These are phyloP conservation scores for Melanotaenia parkinsoni DNA, from an alignment of 2,797 vertebrate genomes.

Conservation along the genomic window DNA sequence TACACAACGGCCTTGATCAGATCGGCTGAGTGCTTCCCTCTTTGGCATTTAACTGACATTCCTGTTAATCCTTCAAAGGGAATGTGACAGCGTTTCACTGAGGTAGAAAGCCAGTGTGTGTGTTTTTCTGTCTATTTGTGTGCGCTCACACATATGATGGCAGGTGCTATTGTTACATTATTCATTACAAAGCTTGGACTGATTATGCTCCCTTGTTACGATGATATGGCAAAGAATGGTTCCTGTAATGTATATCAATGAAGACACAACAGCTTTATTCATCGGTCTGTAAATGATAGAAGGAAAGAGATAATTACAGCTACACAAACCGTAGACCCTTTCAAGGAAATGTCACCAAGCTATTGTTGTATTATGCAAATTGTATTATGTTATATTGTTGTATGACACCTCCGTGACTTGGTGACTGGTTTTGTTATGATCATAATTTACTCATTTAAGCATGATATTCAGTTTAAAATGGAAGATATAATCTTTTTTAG, in stretches of 20 bases:
- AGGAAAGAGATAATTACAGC: conserved; percentile 72
- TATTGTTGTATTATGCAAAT: background rate
- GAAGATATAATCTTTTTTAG: conserved; percentile 1
- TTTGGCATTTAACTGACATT: conserved; percentile 69
- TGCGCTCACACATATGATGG: conserved; percentile 35
- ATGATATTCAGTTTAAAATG: conserved; percentile 4
- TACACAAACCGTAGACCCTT: conserved; percentile 56
- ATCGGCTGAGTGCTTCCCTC: conserved; percentile 33
- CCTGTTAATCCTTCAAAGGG: conserved; percentile 67
- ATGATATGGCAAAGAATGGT: conserved; percentile 62
- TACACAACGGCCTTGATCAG: conserved; percentile 16
- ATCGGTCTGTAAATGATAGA: conserved; percentile 65
- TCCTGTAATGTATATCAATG: conserved; percentile 69
- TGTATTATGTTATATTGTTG: conserved; percentile 34
- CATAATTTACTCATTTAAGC: conserved; percentile 19
- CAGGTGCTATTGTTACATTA: conserved; percentile 71
- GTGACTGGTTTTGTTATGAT: conserved; percentile 30
- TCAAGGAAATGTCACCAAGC: conserved; percentile 68
- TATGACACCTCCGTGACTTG: conserved; percentile 25
- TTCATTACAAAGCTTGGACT: conserved; percentile 72
- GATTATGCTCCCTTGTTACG: conserved; percentile 68
- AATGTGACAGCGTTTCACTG: conserved; percentile 41
- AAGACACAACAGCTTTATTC: conserved; percentile 65
- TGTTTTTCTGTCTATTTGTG: conserved; percentile 19
- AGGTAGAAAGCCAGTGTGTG: conserved; percentile 44